These are phyloP conservation scores for Ptychoptera albimana DNA, from an alignment of 2,888 invertebrate species.

Conservation along the genomic window DNA sequence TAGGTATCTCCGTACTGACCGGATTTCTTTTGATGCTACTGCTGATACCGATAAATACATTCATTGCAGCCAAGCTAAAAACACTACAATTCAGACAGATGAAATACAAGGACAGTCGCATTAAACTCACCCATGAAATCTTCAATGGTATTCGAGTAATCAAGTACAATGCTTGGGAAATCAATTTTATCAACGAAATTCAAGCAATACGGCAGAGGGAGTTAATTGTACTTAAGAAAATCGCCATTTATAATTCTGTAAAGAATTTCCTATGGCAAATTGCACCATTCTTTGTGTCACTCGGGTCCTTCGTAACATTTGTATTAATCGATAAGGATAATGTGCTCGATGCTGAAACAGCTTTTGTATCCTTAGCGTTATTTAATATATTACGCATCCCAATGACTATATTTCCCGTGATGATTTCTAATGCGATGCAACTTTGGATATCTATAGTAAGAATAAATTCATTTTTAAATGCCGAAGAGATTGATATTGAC, in stretches of 20 bases:
- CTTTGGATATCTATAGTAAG: conserved; percentile 36
- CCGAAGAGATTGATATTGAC: conserved; percentile 34
- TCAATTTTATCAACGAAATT: conserved; percentile 38
- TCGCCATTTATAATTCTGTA: conserved; percentile 35
- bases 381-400: conserved; percentile 37
- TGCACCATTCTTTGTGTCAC: conserved; percentile 39
- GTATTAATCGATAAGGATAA: conserved; percentile 27
- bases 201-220: conserved; percentile 38
- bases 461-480: conserved; percentile 36
- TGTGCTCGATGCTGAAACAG: conserved; percentile 32
- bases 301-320: conserved; percentile 24
- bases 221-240: conserved; percentile 35
- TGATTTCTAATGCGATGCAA: conserved; percentile 3
- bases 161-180: conserved; percentile 42
- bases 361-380: conserved; percentile 39
- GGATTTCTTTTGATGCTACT: conserved; percentile 38
- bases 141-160: conserved; percentile 32
- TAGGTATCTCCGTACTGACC: conserved; percentile 30
- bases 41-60: conserved; percentile 32
- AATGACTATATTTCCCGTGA: conserved; percentile 5
- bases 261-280: conserved; percentile 42
- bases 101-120: conserved; percentile 32
- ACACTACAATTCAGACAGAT: conserved; percentile 28
- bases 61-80: conserved; percentile 21
- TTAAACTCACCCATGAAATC: conserved; percentile 34